These are phyloP conservation scores for Archips xylosteana DNA, from an alignment of 2,888 invertebrate species.

Conservation along the genomic window DNA sequence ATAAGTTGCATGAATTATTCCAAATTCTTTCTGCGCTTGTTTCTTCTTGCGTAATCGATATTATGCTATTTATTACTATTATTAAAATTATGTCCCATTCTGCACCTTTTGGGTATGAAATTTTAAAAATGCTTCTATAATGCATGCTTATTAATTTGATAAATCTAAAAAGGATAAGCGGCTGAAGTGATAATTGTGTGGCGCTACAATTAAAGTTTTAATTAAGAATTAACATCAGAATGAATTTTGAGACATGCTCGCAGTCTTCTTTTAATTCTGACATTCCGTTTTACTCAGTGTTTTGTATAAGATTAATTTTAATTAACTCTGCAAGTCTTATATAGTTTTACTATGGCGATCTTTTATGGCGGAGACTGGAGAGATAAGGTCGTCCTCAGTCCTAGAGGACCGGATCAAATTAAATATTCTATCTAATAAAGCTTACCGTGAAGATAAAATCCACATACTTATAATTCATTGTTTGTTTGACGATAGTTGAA, in stretches of 20 bases:
- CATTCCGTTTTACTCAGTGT: neutral
- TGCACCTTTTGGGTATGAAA: too few species aligned
- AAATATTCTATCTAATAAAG: constrained; percentile 1
- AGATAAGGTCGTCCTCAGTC: constrained; percentile 1
- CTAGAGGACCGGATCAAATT: neutral
- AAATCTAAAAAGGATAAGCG: neutral
- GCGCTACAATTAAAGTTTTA: constrained; percentile 17
- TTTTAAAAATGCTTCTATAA: too few species aligned
- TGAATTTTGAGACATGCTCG: neutral
- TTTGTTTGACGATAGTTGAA: neutral
- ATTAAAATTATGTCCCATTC: too few species aligned
- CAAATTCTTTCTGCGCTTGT: too few species aligned
- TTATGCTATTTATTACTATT: too few species aligned
- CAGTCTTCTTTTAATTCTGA: neutral
- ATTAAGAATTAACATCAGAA: constrained; percentile 23
- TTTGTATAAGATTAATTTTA: constrained; percentile 6
- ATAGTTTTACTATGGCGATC: constrained; percentile 12
- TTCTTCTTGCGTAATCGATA: too few species aligned
- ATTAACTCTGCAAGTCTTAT: constrained; percentile 4
- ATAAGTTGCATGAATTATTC: too few species aligned
- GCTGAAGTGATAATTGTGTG: neutral
- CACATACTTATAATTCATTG: neutral
- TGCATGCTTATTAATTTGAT: neutral
- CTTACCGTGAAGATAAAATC: neutral
- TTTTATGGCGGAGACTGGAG: neutral